Base-by-base conservation (phyloP, 2,113 vertebrate species). In the Mesoclemmys tuberculata region DNA sequence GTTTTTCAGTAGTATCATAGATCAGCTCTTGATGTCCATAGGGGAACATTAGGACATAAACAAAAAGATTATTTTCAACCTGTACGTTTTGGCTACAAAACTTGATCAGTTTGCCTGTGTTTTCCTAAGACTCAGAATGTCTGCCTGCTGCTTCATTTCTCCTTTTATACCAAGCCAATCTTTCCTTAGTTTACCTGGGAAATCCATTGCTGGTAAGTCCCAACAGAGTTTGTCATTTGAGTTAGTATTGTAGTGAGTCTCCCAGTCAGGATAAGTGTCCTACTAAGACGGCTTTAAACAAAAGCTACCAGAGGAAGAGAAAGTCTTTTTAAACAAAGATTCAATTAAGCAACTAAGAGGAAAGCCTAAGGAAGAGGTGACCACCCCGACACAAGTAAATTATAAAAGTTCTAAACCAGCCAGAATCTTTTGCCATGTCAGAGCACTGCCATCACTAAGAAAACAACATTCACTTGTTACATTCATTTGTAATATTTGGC, bases 91-190 rank as follows among this genome's bases (percentile, higher is more conserved):
- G 26, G 19, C 14, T 49, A 13, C 11, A 41, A 44, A 84, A 35
- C 38, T 4, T 44, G 21, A 24, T 78, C 38, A 3, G 12, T 46
- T 78, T 22, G 51, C 29, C 44, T 13, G 38, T 26, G 21, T 61
- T 83, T 86, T 74, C n/a, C 38, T 0, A 0, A 80, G 44, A 48
- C 1, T 1, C 35, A n/a, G 49, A 71, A 58, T 8, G 22, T 52
- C 46, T 1, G 0, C 4, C 13, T 29, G n/a, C 26, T 79, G 7
- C 10, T 82, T 6, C 18, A 1, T 51, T 82, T 14, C n/a, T 12
- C 9, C 44, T 52, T 82, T 29, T 21, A 5, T 11, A 5, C 55
- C n/a, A 51, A 68, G 44, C 18, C 41, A 44, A 44, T 24, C 24
- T 27, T 38, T 46, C 22, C 12, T 46, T 46, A 46, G 74, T 51